Conservation (phyloP, 1,140 invertebrate genomes). For the Lasioglossum baleicum region DNA sequence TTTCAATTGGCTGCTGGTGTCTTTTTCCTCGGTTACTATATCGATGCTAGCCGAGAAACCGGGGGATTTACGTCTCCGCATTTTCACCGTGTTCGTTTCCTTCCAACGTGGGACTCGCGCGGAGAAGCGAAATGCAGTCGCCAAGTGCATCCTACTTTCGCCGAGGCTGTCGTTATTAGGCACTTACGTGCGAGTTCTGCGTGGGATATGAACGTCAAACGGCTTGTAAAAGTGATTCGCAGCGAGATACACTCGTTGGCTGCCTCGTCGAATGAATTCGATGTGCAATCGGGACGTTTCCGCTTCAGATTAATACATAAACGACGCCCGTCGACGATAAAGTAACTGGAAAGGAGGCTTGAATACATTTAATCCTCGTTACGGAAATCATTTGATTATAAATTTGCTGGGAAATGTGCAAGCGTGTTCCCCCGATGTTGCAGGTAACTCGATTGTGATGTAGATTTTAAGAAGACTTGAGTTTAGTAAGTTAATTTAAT, state of each 20-base stretch:
- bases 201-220: conserved; percentile 57
- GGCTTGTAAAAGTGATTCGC: conserved; percentile 48
- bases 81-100: conserved; percentile 33
- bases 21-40: background rate
- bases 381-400: too few species aligned
- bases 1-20: background rate
- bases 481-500: too few species aligned
- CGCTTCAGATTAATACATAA: conserved; percentile 21
- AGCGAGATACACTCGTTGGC: conserved; percentile 27
- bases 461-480: too few species aligned
- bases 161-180: conserved; percentile 42
- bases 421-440: too few species aligned
- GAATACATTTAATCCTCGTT: too few species aligned
- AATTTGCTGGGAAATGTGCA: too few species aligned
- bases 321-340: background rate
- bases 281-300: conserved; percentile 17
- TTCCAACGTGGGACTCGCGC: conserved; percentile 9
- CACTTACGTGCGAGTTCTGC: conserved; percentile 40
- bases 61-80: background rate
- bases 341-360: too few species aligned
- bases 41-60: background rate
- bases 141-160: conserved; percentile 71
- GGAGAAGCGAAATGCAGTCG: conserved; percentile 44
- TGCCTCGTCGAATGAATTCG: conserved; percentile 4
- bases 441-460: too few species aligned